Evolutionary conservation across 2,113 vertebrate species (phyloP), one percentile per base, ranked within the genome.

Genomic region (Pongo abelii): DNA sequence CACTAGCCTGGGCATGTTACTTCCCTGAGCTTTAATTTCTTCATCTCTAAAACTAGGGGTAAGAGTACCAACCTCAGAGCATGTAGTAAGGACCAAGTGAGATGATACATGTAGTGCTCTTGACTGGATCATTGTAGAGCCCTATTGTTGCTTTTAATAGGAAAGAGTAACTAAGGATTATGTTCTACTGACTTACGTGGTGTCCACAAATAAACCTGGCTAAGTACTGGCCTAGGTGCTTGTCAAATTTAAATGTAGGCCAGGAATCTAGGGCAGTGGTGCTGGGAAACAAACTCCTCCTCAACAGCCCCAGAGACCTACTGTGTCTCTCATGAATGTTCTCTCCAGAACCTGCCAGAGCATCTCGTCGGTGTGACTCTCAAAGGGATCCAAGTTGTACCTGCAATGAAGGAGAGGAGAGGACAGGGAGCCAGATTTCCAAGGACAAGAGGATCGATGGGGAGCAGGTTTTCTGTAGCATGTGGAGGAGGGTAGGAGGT

Each of bases 321-420:
- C 99, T 1, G 94, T 97, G 74, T 98, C 97, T 98, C 98, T 99
- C 98, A 99, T 99, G 97, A 98, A 99, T 1, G 98, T 99, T 91
- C 98, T 99, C 96, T 99, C 98, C 97, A 99, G 98, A 6, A 98
- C 98, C 35, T 94, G 55, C 99, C 99, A 99, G 92, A 99, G 98
- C 84, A 98, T 97, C 72, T 99, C 96, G 25, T 99, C 98, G 0
- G 81, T 98, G 97, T 98, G 98, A 9, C 87, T 98, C 88, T 96
- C 89, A 93, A 99, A 99, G 9, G 98, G 98, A 89, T 99, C 99
- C 59, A 99, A 96, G 97, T 99, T 99, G 95, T 99, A 99, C 93
- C 99, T 99, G 92, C 23, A 93, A 43, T 12, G 77, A 52, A 81
- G 30, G 30, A 93, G 88, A 85, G 38, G 46, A 84, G 59, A 85